Evolutionary conservation across 1,140 invertebrate species (phyloP), one percentile per base, ranked within the genome.

Genomic region (Eueides isabella): DNA sequence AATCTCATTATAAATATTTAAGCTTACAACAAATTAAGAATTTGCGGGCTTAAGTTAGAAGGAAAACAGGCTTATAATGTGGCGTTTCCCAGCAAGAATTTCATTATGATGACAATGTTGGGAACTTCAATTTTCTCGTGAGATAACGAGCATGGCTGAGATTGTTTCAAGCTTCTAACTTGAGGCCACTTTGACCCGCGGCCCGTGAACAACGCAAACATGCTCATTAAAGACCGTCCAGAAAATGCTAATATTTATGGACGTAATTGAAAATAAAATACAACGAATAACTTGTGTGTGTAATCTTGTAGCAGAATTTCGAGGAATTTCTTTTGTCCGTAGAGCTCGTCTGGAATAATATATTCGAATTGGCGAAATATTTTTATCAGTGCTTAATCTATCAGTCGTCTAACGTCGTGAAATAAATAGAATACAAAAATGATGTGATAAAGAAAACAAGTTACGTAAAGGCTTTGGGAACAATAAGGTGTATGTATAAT

Each of bases 91-190:
- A 67, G 64, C 75, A 86, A 85, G 89, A 91, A 91, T 91, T 89
- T 91, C 87, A 91, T 91, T 91, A 89, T 74, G 79, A 86, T 89
- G 86, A 88, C 88, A 90, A 89, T 85, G 84, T 89, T 78, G 83
- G 83, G 77, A 83, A 84, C 81, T 86, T 84, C 85, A 86, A 91
- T 87, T 87, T 89, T 85, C 80, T 86, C 83, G 78, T 63, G 79
- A 89, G 85, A 87, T 88, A 88, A 87, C 85, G 80, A 83, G 81
- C 86, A 80, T 83, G 77, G 82, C 80, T 79, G 80, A 88, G 81
- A 89, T 89, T 90, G 88, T 90, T 89, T 80, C 81, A 74, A 83
- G 84, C 73, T 85, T 66, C 85, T 74, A 76, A 88, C 77, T 87
- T 83, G 83, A 84, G 80, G 82, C 85, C 80, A 90, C 89, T 88